Percentiles rank a stretch among this genome's conserved stretches.
Conservation (phyloP, 2,797 vertebrate species). For the Pristis pectinata region DNA sequence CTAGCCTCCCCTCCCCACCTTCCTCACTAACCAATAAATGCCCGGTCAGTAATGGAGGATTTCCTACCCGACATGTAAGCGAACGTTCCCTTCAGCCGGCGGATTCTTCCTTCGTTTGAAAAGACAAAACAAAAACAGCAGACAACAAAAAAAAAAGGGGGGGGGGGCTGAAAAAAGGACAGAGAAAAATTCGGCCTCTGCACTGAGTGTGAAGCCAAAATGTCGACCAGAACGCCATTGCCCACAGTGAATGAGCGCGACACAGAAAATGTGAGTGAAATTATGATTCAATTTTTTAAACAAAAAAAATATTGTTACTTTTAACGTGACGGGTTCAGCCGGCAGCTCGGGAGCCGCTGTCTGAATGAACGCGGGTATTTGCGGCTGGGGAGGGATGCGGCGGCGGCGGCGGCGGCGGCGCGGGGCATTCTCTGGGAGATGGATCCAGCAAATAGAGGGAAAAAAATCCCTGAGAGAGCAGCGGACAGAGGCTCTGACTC, state of each 20-base stretch:
- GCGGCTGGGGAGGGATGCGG: not conserved
- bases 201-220: conserved; percentile 49
- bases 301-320: not conserved
- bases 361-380: not conserved
- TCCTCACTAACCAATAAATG: conserved; percentile 14
- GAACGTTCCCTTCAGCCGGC: not conserved
- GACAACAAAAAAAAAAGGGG: not conserved
- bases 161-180: not conserved
- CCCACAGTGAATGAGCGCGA: conserved; percentile 90
- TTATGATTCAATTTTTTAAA: conserved; percentile 27
- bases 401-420: too few relatives aligned
- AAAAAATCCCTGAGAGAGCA: not conserved
- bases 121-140: not conserved
- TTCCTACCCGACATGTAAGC: conserved; percentile 23
- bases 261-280: conserved; percentile 80
- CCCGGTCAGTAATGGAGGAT: conserved; percentile 18
- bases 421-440: not conserved
- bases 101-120: too few relatives aligned
- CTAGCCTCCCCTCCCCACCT: not conserved
- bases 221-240: conserved; percentile 92
- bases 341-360: not conserved
- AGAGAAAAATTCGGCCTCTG: not conserved
- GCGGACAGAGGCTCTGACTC: not conserved
- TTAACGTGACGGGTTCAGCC: not conserved
- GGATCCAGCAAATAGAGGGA: not conserved